Evolutionary conservation across 2,888 invertebrate species (phyloP).

Genomic region (Tillus elongatus): DNA sequence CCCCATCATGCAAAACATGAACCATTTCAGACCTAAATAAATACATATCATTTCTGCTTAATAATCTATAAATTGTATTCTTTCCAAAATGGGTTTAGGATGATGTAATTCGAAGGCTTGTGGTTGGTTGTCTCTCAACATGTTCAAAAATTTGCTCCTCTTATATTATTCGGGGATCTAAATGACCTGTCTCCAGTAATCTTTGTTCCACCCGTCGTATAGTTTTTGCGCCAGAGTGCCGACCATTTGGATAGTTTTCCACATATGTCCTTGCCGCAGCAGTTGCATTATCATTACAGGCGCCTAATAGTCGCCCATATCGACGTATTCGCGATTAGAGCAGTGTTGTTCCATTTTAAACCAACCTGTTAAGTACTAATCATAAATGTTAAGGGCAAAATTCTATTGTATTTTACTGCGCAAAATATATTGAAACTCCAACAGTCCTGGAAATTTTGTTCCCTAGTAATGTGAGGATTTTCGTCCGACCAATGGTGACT

Average conservation of each 20-base stretch:
- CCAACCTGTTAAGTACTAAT: too few species aligned
- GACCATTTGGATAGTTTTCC: neutral
- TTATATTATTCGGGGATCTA: neutral
- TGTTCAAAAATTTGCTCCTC: neutral
- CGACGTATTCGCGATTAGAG: neutral
- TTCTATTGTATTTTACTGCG: too few species aligned
- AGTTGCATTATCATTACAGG: neutral
- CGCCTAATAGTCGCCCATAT: neutral
- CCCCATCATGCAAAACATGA: constrained; percentile 1
- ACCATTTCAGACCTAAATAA: neutral
- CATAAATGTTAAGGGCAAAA: too few species aligned
- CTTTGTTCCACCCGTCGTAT: constrained; percentile 2
- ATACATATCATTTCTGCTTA: neutral
- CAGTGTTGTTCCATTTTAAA: constrained; percentile 1
- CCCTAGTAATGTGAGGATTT: too few species aligned
- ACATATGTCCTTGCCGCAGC: constrained; percentile 1
- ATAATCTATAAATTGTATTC: constrained; percentile 3
- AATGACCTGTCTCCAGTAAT: constrained; percentile 1
- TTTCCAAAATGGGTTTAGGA: neutral
- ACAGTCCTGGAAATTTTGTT: too few species aligned
- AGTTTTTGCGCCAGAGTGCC: constrained; percentile 1
- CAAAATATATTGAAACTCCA: too few species aligned
- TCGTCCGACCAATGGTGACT: too few species aligned
- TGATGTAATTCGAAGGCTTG: constrained; percentile 1
- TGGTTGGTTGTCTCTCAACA: neutral